These are phyloP conservation scores for Eupsilia transversa DNA, from an alignment of 2,888 invertebrate species.

Conservation along the genomic window DNA sequence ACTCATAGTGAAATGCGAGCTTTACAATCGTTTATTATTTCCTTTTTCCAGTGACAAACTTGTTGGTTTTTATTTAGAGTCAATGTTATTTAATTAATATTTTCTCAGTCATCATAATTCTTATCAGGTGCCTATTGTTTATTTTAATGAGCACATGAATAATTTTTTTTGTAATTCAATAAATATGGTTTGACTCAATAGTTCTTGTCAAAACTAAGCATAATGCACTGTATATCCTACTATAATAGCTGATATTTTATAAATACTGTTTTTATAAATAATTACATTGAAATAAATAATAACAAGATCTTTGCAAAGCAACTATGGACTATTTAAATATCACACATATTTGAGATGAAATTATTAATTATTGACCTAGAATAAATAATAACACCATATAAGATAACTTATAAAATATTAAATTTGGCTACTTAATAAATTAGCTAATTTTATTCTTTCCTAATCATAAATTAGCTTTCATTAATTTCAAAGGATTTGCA, in stretches of 20 bases:
- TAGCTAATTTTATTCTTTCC: conserved; percentile 25
- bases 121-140: background rate
- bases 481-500: conserved; percentile 69
- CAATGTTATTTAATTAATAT: conserved; percentile 3
- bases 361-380: conserved; percentile 45
- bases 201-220: background rate
- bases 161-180: background rate
- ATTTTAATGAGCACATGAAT: background rate
- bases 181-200: background rate
- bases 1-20: too few species aligned
- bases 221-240: conserved; percentile 10
- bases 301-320: conserved; percentile 41
- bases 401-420: conserved; percentile 13
- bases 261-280: conserved; percentile 36
- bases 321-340: conserved; percentile 54
- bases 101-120: background rate
- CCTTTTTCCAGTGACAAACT: background rate
- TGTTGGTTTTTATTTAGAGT: background rate
- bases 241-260: conserved; percentile 16
- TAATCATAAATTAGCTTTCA: conserved; percentile 70
- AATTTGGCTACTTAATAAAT: conserved; percentile 44
- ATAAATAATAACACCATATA: conserved; percentile 46
- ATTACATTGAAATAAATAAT: conserved; percentile 43
- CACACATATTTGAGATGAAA: conserved; percentile 61
- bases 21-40: background rate